These are phyloP conservation scores for Xerus rutilus DNA, from an alignment of 2,797 vertebrate species.

Conservation along the genomic window DNA sequence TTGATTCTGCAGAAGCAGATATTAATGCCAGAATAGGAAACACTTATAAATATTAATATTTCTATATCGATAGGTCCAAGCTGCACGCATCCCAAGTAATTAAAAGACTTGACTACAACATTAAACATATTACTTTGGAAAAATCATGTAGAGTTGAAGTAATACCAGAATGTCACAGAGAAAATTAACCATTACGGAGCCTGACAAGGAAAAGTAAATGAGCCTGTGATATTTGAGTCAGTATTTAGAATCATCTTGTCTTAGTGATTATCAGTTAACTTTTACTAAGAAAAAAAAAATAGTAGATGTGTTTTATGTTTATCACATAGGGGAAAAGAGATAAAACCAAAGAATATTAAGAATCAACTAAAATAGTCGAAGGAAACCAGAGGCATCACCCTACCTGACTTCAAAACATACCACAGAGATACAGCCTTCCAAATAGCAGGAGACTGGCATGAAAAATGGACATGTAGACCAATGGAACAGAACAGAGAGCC, in stretches of 20 bases:
- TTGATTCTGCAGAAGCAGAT: not conserved
- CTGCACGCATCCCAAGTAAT: not conserved
- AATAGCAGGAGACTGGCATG: not conserved
- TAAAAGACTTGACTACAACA: not conserved
- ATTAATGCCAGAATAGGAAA: not conserved
- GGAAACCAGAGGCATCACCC: not conserved
- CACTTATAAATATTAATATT: not conserved
- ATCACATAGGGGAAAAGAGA: not conserved
- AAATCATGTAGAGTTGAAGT: not conserved
- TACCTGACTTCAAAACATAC: not conserved
- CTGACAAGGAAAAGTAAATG: conserved; percentile 3
- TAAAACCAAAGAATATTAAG: not conserved
- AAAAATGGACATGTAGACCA: not conserved
- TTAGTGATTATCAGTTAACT: not conserved
- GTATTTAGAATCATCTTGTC: not conserved
- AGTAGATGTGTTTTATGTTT: not conserved
- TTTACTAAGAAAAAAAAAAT: conserved; percentile 24
- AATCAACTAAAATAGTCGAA: not conserved
- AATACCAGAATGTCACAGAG: not conserved
- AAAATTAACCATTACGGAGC: not conserved
- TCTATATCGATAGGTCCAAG: not conserved
- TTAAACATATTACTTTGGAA: conserved; percentile 34
- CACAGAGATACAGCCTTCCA: not conserved
- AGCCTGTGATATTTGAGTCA: not conserved
- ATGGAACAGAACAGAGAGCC: not conserved